Conservation (phyloP, 2,888 invertebrate species). For the Aspidiotus destructor region DNA sequence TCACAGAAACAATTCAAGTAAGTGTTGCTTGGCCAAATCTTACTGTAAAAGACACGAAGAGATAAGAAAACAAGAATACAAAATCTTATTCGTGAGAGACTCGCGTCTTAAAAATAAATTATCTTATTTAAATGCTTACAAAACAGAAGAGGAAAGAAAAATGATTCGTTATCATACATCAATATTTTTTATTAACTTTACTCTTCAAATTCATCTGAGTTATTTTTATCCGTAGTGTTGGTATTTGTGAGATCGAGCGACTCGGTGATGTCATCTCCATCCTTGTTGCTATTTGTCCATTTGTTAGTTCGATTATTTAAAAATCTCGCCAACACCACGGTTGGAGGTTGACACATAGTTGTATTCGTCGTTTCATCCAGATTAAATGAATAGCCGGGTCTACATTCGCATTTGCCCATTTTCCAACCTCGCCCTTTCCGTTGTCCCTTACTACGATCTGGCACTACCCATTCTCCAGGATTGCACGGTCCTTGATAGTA, state of each 20-base stretch:
- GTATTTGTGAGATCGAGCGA: not conserved
- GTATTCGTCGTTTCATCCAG: conserved; percentile 42
- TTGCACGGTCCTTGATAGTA: conserved; percentile 69
- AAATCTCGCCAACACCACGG: conserved; percentile 55
- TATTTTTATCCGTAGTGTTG: not conserved
- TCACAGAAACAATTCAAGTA: conserved; percentile 20
- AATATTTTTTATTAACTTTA: not conserved
- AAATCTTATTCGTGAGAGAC: too few relatives aligned
- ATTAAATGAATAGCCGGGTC: conserved; percentile 52
- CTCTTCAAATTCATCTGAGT: not conserved
- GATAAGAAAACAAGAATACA: too few relatives aligned
- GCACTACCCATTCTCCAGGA: conserved; percentile 59
- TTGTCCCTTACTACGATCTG: conserved; percentile 44
- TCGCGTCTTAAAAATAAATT: not conserved
- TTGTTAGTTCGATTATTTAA: conserved; percentile 45
- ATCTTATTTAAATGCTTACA: conserved; percentile 7
- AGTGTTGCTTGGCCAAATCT: conserved; percentile 5
- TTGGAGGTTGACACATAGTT: conserved; percentile 51
- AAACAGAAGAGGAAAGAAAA: not conserved
- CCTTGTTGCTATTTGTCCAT: not conserved
- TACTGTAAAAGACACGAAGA: not conserved
- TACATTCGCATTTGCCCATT: conserved; percentile 57
- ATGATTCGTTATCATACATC: not conserved
- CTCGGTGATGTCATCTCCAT: not conserved
- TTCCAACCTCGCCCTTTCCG: conserved; percentile 38